Conservation (phyloP, 2,797 vertebrate genomes). For the Pampus argenteus region DNA sequence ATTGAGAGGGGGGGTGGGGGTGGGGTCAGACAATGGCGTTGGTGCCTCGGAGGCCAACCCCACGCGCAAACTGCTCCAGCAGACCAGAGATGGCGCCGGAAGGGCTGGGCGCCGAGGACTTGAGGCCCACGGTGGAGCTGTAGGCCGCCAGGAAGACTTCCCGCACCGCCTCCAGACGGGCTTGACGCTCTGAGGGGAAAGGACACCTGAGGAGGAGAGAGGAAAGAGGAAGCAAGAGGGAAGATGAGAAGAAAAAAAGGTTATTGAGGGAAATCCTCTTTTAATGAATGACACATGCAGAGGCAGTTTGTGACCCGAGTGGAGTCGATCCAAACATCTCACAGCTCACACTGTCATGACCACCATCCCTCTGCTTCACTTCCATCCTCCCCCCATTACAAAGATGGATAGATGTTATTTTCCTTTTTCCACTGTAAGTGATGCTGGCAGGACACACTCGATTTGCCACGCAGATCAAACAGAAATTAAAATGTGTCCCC, state of each 20-base stretch:
- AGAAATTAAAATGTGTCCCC: constrained; percentile 55
- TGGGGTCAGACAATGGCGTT: constrained; percentile 88
- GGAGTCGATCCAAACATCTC: too few relatives aligned
- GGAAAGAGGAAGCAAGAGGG: background rate
- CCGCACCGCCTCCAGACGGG: constrained; percentile 93
- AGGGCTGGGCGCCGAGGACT: constrained; percentile 88
- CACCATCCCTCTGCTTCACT: background rate
- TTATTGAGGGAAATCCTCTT: background rate
- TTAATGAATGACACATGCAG: background rate
- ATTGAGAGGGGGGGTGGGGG: constrained; percentile 6
- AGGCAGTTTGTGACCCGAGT: too few relatives aligned
- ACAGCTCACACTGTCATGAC: constrained; percentile 4
- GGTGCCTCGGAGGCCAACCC: constrained; percentile 92
- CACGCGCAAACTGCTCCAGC: constrained; percentile 95
- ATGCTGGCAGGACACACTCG: constrained; percentile 34
- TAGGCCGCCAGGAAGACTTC: constrained; percentile 93
- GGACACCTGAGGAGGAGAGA: constrained; percentile 81
- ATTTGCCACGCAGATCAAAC: constrained; percentile 59
- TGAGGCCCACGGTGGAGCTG: constrained; percentile 94
- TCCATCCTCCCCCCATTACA: constrained; percentile 1
- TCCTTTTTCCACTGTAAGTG: constrained; percentile 23
- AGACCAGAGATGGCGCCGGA: constrained; percentile 94
- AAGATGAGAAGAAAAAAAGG: constrained; percentile 1
- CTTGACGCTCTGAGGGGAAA: constrained; percentile 86
- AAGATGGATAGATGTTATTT: constrained; percentile 47